Base-by-base conservation (phyloP, 2,797 vertebrate species). In the Oreortyx pictus region DNA sequence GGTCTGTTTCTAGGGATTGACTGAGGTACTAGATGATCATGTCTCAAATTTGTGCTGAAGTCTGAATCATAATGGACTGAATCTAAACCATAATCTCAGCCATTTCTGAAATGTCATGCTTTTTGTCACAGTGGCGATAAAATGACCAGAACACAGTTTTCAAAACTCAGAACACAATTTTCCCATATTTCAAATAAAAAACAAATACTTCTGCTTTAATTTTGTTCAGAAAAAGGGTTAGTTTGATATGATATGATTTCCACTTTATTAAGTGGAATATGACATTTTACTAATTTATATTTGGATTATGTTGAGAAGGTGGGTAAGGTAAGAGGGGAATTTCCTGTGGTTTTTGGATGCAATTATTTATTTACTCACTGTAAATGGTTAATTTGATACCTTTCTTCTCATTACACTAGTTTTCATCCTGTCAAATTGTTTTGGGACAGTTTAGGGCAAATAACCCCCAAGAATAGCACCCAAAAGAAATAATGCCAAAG, bases 51-150 rank as follows among this genome's bases (percentile, higher is more conserved):
- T 65, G 9, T 71, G 22, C 35, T 57, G 18, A 74, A 75, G 6
- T 57, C 67, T 56, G 49, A 54, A 25, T 19, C 65, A 4, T 27
- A 27, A 11, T 4, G 16, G 35, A 11, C 49, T 74, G 29, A 62
- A 57, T 47, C 27, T 41, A 62, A 16, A 16, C 43, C 16, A 18
- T 35, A 52, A 57, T 15, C 8, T 1, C 29, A 9, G 10, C 25
- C 15, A 35, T 56, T 71, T 22, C 6, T 29, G 44, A 50, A 78
- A 25, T 12, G 6, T 66, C 41, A 37, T 3, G 4, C 0, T 0
- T 75, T 70, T 70, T 62, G 16, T 79, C 13, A 75, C 0, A 1
- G 23, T 75, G 75, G 70, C 33, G 75, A 59, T 15, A 76, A 59
- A 62, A 76, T 25, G 37, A 37, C 37, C 37, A 71, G 67, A 62